Evolutionary conservation across 2,888 invertebrate genomes (phyloP).

Genomic region (Peribatodes rhomboidaria): DNA sequence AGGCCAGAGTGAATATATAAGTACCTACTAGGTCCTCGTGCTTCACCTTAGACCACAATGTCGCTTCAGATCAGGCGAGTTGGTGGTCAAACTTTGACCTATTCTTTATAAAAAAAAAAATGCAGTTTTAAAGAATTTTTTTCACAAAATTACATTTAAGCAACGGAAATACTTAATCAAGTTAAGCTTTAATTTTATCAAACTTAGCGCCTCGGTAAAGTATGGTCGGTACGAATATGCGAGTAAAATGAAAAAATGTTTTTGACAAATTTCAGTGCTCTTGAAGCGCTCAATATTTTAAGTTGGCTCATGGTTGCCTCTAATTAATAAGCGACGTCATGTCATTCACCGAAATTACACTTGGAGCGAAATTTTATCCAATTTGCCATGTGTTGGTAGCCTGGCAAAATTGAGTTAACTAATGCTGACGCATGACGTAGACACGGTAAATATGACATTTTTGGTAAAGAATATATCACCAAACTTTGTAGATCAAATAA

Average conservation of each 20-base stretch:
- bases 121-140: too few relatives aligned
- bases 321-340: conserved; percentile 77
- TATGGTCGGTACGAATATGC: too few relatives aligned
- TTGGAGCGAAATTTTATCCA: conserved; percentile 71
- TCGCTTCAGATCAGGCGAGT: too few relatives aligned
- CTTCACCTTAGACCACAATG: too few relatives aligned
- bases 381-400: conserved; percentile 73
- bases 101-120: too few relatives aligned
- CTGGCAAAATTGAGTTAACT: conserved; percentile 75
- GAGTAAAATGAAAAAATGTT: conserved; percentile 38
- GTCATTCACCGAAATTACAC: conserved; percentile 71
- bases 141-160: too few relatives aligned
- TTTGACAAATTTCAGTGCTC: conserved; percentile 50
- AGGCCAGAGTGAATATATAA: too few relatives aligned
- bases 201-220: background rate
- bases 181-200: conserved; percentile 2
- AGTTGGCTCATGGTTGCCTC: too few relatives aligned
- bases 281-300: conserved; percentile 63
- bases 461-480: background rate
- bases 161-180: conserved; percentile 3
- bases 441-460: conserved; percentile 50
- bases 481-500: too few relatives aligned
- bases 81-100: too few relatives aligned
- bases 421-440: conserved; percentile 45
- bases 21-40: too few relatives aligned